These are phyloP conservation scores for Chymomyza caudatula DNA, from an alignment of 2,888 invertebrate species.

Conservation along the genomic window DNA sequence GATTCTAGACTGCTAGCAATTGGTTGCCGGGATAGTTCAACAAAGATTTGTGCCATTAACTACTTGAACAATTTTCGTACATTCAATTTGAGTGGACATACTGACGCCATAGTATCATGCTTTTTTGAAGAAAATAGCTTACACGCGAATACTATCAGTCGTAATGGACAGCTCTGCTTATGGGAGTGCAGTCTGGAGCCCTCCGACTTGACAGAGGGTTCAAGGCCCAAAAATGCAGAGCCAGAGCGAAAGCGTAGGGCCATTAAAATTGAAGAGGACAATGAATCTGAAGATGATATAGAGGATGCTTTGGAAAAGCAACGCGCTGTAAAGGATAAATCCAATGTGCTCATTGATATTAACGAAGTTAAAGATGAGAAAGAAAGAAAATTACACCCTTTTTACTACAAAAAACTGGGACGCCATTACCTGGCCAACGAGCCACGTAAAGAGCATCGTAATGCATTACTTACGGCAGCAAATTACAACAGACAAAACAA, in stretches of 20 bases:
- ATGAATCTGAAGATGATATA: conserved; percentile 85
- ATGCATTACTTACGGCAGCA: conserved; percentile 86
- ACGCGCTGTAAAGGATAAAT: conserved; percentile 11
- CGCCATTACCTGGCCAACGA: conserved; percentile 88
- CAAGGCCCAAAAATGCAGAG: conserved; percentile 8
- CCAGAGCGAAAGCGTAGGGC: conserved; percentile 12
- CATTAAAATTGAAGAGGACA: conserved; percentile 79
- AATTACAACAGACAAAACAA: conserved; percentile 89
- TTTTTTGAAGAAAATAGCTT: conserved; percentile 93
- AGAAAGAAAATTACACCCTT: conserved; percentile 75
- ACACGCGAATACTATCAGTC: conserved; percentile 89
- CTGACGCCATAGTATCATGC: conserved; percentile 89
- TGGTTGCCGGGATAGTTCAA: conserved; percentile 93
- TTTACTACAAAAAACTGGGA: conserved; percentile 84
- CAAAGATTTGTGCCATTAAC: conserved; percentile 88
- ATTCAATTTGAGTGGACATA: conserved; percentile 89
- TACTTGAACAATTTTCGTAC: conserved; percentile 87
- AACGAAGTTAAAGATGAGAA: conserved; percentile 76
- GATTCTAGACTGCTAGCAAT: conserved; percentile 94
- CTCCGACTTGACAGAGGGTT: conserved; percentile 80
- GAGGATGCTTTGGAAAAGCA: conserved; percentile 68
- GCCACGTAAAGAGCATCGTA: conserved; percentile 81
- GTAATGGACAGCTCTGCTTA: conserved; percentile 86
- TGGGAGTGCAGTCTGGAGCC: conserved; percentile 91
- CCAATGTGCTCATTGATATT: conserved; percentile 72